Conservation (phyloP, 1,140 invertebrate species). For the Aphelinus atriplicis region DNA sequence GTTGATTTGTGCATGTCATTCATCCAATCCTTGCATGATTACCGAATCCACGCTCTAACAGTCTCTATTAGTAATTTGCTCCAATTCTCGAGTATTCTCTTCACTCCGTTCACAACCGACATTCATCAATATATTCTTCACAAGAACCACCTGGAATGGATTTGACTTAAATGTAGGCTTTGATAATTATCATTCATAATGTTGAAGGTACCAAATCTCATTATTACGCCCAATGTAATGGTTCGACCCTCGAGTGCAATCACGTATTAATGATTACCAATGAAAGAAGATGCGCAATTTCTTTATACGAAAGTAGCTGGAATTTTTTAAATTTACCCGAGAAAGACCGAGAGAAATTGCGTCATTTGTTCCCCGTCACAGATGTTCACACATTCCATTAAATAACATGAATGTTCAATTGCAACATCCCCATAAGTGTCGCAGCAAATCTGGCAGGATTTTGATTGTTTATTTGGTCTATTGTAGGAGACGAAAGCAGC, state of each 20-base stretch:
- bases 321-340: no score
- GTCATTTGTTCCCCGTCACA: no score
- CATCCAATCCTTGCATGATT: constrained; percentile 25
- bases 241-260: neutral
- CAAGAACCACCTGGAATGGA: neutral
- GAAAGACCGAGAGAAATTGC: no score
- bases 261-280: no score
- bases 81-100: neutral
- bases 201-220: neutral
- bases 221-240: no score
- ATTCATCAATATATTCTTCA: constrained; percentile 1
- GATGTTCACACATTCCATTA: neutral
- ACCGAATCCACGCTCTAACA: constrained; percentile 20
- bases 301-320: no score
- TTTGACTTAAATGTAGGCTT: neutral
- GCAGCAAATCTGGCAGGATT: no score
- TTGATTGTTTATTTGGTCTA: no score
- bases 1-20: constrained; percentile 31
- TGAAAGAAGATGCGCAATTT: no score
- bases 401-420: constrained; percentile 15
- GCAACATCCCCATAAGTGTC: neutral
- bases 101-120: neutral
- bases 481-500: neutral
- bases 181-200: constrained; percentile 5
- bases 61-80: neutral